A percentile compares a stretch with the other conserved stretches of the same genome.
phyloP scores from a whole-genome alignment of 1,140 invertebrate species.

The Cotesia vestalis region DNA sequence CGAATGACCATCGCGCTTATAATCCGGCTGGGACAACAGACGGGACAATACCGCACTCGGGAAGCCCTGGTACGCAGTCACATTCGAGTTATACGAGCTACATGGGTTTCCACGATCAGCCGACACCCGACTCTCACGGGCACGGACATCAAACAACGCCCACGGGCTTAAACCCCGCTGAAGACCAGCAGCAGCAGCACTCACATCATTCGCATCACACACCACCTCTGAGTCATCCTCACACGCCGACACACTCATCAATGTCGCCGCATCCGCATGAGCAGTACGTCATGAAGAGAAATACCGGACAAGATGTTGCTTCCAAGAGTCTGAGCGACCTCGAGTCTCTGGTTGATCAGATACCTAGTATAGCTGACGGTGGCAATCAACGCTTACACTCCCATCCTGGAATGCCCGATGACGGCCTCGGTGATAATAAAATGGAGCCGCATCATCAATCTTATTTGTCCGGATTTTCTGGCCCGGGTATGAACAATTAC shows the following conservation, averaged over 20 bases:
- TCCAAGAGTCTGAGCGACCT: conserved; percentile 88
- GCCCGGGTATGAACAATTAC: conserved; percentile 54
- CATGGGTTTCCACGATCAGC: conserved; percentile 61
- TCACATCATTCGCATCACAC: conserved; percentile 62
- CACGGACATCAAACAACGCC: conserved; percentile 58
- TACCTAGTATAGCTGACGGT: conserved; percentile 83
- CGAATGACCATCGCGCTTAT: conserved; percentile 66
- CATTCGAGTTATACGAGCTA: conserved; percentile 59
- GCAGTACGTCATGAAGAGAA: conserved; percentile 54
- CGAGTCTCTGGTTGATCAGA: conserved; percentile 90
- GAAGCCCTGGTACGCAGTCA: conserved; percentile 55
- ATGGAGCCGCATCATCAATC: conserved; percentile 54
- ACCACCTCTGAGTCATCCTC: conserved; percentile 59
- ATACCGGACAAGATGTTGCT: conserved; percentile 75
- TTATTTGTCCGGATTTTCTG: conserved; percentile 52
- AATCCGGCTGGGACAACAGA: conserved; percentile 62
- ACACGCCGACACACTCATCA: conserved; percentile 58
- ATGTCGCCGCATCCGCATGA: conserved; percentile 63
- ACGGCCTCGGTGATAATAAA: conserved; percentile 45
- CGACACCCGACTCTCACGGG: conserved; percentile 50
- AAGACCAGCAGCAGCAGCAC: conserved; percentile 47
- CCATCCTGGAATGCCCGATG: conserved; percentile 53
- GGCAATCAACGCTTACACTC: conserved; percentile 60
- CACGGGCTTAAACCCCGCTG: conserved; percentile 55
- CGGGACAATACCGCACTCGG: conserved; percentile 50